Conservation (phyloP, 2,888 invertebrate species). For the Drosophila mayaguana region DNA sequence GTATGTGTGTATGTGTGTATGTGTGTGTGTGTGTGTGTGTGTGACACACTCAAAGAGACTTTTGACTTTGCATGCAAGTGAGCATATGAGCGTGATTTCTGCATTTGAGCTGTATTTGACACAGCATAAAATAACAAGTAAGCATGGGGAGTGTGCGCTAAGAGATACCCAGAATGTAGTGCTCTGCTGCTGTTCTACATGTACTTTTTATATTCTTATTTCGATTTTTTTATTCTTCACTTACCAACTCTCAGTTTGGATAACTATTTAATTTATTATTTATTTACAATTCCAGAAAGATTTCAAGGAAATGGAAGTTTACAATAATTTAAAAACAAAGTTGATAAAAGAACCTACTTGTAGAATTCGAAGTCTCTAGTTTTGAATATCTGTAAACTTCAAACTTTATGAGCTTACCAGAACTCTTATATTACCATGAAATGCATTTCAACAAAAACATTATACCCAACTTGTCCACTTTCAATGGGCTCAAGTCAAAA, state of each 20-base stretch:
- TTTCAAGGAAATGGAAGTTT: background rate
- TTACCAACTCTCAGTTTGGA: no score
- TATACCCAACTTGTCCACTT: background rate
- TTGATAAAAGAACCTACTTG: background rate
- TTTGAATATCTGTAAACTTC: background rate
- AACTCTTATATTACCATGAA: no score
- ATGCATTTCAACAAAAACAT: background rate
- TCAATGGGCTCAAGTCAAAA: background rate
- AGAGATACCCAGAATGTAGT: background rate
- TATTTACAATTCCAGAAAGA: no score
- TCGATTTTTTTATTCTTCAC: no score
- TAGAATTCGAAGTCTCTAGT: background rate
- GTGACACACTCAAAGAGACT: constrained; percentile 71
- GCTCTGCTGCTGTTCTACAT: background rate
- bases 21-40: constrained; percentile 11
- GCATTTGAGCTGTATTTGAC: constrained; percentile 47
- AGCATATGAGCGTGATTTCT: constrained; percentile 82
- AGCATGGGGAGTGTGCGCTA: background rate
- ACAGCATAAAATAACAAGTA: constrained; percentile 3
- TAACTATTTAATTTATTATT: no score
- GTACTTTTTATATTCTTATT: no score
- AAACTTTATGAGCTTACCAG: no score
- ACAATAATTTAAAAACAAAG: background rate
- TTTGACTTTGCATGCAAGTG: constrained; percentile 81
- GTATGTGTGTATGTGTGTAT: constrained; percentile 11